A percentile compares a stretch with the other conserved stretches of the same genome.
phyloP scores from a whole-genome alignment of 2,797 vertebrate genomes.

The Tapirus indicus region DNA sequence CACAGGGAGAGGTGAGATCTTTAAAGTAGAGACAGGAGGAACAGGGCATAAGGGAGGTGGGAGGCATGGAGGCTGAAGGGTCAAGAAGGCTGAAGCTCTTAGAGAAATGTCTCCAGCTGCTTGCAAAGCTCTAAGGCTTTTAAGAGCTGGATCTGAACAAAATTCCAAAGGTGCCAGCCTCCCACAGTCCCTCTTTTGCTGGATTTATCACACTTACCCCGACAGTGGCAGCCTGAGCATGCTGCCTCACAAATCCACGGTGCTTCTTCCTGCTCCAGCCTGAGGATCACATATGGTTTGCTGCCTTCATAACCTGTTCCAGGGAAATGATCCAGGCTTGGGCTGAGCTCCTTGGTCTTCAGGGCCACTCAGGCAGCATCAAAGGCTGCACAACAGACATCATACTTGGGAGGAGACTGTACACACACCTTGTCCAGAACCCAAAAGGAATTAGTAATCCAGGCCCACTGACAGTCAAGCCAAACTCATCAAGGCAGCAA shows the following conservation, averaged over 20 bases:
- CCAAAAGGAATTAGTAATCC: background rate
- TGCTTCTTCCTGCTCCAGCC: conserved; percentile 68
- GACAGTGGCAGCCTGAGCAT: conserved; percentile 49
- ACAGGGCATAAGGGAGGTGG: background rate
- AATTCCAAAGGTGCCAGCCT: background rate
- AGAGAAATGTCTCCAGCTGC: background rate
- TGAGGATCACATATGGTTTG: conserved; percentile 73
- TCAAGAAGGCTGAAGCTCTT: background rate
- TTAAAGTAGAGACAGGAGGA: background rate
- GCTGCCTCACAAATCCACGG: conserved; percentile 51
- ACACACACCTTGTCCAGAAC: background rate
- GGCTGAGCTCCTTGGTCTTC: conserved; percentile 33
- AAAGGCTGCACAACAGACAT: background rate
- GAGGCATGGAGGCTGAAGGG: background rate
- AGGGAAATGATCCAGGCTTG: conserved; percentile 16
- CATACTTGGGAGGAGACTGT: background rate
- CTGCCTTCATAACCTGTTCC: conserved; percentile 69
- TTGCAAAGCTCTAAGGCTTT: background rate
- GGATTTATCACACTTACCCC: conserved; percentile 62
- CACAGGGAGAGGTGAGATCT: background rate
- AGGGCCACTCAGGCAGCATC: background rate
- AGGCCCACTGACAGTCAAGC: background rate
- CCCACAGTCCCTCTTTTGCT: background rate
- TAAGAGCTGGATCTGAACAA: background rate
- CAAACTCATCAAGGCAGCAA: background rate